Percentiles rank a stretch among this genome's conserved stretches.
Conservation (phyloP, 1,140 invertebrate species). For the Atta colombica region DNA sequence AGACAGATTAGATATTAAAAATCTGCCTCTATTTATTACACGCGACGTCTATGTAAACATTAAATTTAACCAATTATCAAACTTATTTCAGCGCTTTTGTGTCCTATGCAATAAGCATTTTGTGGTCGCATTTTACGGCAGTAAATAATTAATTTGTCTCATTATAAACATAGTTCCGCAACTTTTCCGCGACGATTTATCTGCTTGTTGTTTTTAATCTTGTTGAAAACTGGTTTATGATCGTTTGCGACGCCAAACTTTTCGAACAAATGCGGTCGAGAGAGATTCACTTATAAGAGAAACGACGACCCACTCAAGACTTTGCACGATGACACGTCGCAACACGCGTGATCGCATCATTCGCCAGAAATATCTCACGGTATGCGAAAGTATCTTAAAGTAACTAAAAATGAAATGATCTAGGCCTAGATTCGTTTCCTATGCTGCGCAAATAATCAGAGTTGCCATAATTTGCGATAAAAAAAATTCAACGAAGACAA, state of each 20-base stretch:
- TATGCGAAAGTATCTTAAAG: not conserved
- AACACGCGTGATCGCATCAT: slow-evolving; percentile 17
- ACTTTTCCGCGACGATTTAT: not conserved
- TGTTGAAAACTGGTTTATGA: not conserved
- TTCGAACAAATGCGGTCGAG: not conserved
- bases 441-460: not conserved
- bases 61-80: not conserved
- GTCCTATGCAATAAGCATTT: not conserved
- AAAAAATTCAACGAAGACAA: not conserved
- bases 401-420: slow-evolving; percentile 38
- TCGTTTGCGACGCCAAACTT: not conserved
- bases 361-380: slow-evolving; percentile 37
- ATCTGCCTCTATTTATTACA: not conserved
- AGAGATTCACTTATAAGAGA: too few species aligned
- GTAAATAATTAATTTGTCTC: slow-evolving; percentile 8
- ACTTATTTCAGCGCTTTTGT: slow-evolving; percentile 11
- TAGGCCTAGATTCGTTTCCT: slow-evolving; percentile 26
- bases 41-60: not conserved
- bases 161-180: slow-evolving; percentile 26
- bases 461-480: not conserved
- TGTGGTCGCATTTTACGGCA: not conserved
- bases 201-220: not conserved
- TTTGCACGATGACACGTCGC: slow-evolving; percentile 9
- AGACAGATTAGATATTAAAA: not conserved
- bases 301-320: not conserved